Percentiles rank a stretch among this genome's conserved stretches.
phyloP scores from a whole-genome alignment of 2,113 vertebrate species.

The Bolborhynchus lineola region DNA sequence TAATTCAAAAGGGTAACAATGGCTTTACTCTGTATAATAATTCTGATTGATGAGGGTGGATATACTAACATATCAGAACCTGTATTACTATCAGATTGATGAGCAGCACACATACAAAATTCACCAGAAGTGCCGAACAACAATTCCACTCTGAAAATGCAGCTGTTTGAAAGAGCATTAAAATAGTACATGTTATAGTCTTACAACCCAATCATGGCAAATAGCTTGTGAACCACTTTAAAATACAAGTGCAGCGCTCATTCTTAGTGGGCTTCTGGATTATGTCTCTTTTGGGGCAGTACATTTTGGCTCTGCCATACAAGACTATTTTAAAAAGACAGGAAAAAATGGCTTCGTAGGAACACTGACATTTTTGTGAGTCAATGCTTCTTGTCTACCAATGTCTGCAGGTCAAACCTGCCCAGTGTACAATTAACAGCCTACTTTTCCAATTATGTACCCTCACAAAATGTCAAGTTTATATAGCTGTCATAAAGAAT shows the following conservation, averaged over 20 bases:
- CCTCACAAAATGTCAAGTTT: neutral
- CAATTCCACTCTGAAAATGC: neutral
- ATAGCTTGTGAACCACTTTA: neutral
- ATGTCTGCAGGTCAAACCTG: neutral
- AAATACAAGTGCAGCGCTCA: neutral
- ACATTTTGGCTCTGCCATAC: neutral
- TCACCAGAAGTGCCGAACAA: neutral
- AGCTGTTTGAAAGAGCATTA: neutral
- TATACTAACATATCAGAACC: neutral
- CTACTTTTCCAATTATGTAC: neutral
- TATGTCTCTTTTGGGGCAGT: neutral
- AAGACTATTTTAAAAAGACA: neutral
- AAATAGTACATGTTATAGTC: neutral
- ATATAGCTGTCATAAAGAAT: neutral
- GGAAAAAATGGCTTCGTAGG: neutral
- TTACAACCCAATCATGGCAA: neutral
- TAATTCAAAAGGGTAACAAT: neutral
- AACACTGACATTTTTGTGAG: neutral
- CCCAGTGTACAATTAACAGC: neutral
- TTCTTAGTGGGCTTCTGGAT: neutral
- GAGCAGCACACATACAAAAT: neutral
- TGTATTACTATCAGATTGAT: neutral
- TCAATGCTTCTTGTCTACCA: neutral
- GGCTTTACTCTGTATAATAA: neutral
- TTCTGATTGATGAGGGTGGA: neutral